phyloP scores from a whole-genome alignment of 2,888 invertebrate species.

The Gandaritis pyraliata region DNA sequence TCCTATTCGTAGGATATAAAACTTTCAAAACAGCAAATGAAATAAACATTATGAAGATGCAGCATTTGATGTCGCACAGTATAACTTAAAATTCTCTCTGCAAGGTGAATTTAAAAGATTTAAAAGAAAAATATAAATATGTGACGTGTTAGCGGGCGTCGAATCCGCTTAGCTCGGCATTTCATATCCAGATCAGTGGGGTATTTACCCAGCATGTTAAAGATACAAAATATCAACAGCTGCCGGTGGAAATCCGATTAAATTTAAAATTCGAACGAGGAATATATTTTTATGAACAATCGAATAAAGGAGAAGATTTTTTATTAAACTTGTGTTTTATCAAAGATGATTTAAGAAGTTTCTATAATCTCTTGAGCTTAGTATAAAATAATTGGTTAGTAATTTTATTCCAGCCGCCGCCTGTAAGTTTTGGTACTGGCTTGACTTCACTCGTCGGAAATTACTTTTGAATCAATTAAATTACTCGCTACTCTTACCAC shows the following conservation, averaged over 20 bases:
- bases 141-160: conserved; percentile 42
- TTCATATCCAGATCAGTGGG: conserved; percentile 25
- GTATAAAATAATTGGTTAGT: neutral
- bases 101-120: conserved; percentile 36
- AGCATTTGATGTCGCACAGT: conserved; percentile 1
- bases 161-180: conserved; percentile 48
- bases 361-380: neutral
- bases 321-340: neutral
- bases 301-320: neutral
- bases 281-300: conserved; percentile 4
- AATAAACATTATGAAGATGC: neutral
- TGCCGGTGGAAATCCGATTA: conserved; percentile 24
- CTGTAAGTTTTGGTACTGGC: neutral
- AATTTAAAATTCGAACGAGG: conserved; percentile 4
- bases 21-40: too few relatives aligned
- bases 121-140: conserved; percentile 52
- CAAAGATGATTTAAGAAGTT: neutral
- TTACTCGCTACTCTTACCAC: too few relatives aligned
- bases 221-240: conserved; percentile 28
- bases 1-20: too few relatives aligned
- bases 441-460: conserved; percentile 15
- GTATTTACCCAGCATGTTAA: conserved; percentile 19
- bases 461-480: conserved; percentile 18
- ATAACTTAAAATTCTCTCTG: conserved; percentile 6
- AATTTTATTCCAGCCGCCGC: neutral